Evolutionary conservation across 2,797 vertebrate species (phyloP).

Genomic region (Neopelma chrysocephalum): DNA sequence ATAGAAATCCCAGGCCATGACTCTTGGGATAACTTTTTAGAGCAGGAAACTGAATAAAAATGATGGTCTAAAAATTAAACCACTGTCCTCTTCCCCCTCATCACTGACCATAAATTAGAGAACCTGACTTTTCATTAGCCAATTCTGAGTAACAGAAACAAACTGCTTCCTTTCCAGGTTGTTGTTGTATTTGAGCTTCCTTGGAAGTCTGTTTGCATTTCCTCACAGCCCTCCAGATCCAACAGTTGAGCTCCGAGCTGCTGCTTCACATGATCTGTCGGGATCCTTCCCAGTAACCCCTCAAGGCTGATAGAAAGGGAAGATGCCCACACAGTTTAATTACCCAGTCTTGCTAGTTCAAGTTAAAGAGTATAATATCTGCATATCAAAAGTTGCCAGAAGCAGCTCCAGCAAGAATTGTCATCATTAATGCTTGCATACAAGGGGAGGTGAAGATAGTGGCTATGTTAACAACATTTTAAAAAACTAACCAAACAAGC

Average conservation of each 20-base stretch:
- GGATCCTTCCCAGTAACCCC: not conserved
- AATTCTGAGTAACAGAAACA: not conserved
- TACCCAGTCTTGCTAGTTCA: not conserved
- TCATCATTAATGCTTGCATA: not conserved
- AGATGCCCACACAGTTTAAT: not conserved
- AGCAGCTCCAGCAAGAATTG: not conserved
- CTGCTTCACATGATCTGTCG: not conserved
- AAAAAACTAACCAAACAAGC: not conserved
- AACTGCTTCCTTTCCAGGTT: not conserved
- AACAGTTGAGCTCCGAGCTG: not conserved
- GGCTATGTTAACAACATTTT: not conserved
- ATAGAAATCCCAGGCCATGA: not conserved
- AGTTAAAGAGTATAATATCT: not conserved
- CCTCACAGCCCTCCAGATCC: not conserved
- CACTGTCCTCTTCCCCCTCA: not conserved
- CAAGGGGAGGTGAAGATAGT: rapidly evolving
- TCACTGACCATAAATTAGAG: not conserved
- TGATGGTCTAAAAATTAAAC: not conserved
- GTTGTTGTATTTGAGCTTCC: not conserved
- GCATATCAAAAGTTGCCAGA: not conserved
- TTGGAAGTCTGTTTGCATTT: not conserved
- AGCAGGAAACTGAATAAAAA: not conserved
- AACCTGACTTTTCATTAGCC: not conserved
- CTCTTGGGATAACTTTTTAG: not conserved
- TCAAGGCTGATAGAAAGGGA: not conserved